Conservation (phyloP, 1,140 invertebrate genomes). For the Rhizoglyphus robini region DNA sequence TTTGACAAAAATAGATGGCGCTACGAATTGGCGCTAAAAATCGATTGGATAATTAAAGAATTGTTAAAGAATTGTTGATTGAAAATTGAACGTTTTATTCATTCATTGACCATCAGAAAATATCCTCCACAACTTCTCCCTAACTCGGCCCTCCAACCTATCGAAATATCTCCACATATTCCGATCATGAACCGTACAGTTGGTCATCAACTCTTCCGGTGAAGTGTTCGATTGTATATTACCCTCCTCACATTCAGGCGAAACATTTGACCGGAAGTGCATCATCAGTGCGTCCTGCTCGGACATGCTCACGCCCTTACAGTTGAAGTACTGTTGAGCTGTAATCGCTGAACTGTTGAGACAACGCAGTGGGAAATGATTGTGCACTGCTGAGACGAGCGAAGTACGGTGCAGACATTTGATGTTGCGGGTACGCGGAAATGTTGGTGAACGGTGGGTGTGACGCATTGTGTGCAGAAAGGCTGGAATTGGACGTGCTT, state of each 20-base stretch:
- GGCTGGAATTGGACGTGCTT: neutral
- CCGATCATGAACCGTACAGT: neutral
- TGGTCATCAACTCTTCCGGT: neutral
- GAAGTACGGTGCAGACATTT: neutral
- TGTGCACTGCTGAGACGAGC: neutral
- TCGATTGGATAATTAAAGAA: too few species aligned
- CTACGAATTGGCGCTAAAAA: too few species aligned
- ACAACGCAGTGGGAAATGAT: constrained; percentile 53
- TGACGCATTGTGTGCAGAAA: neutral
- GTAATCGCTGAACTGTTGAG: constrained; percentile 48
- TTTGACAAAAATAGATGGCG: too few species aligned
- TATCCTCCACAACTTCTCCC: neutral
- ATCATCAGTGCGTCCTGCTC: too few species aligned
- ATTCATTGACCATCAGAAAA: too few species aligned
- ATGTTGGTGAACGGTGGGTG: neutral
- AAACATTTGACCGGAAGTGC: too few species aligned
- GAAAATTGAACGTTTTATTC: too few species aligned
- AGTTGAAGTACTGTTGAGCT: neutral
- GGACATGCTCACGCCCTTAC: neutral
- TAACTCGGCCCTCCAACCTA: neutral
- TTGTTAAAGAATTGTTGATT: too few species aligned
- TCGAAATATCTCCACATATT: neutral
- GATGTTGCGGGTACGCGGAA: neutral
- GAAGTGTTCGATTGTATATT: neutral
- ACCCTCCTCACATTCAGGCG: neutral